A percentile compares a stretch with the other conserved stretches of the same genome.
Evolutionary conservation across 2,797 vertebrate species (phyloP).

Genomic region (Pristis pectinata): DNA sequence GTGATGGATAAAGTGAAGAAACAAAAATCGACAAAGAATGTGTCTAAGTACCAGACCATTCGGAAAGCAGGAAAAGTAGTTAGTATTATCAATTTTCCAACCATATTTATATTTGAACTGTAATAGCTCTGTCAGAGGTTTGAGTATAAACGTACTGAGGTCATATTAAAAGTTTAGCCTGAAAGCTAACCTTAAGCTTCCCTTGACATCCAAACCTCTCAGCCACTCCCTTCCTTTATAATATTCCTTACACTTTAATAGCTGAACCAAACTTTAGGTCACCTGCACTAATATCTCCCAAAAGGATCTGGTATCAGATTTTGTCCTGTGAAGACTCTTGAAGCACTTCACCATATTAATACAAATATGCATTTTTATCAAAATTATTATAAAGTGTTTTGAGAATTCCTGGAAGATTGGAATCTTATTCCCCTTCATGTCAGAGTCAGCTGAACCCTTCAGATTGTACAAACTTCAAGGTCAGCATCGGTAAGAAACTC

Average conservation of each 20-base stretch:
- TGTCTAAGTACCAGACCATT: conserved; percentile 90
- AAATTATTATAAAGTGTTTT: background rate
- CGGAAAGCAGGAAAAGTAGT: conserved; percentile 82
- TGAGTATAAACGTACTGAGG: background rate
- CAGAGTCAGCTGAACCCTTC: background rate
- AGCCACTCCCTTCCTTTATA: background rate
- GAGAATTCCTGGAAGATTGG: background rate
- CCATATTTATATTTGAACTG: background rate
- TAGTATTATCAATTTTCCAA: conserved; percentile 36
- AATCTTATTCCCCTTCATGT: background rate
- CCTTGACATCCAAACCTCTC: too few species aligned
- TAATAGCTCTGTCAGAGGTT: too few species aligned
- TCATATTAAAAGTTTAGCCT: background rate
- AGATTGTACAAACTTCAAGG: background rate
- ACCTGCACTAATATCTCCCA: background rate
- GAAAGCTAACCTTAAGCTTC: background rate
- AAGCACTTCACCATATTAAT: background rate
- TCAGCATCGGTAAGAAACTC: background rate
- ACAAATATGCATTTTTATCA: background rate
- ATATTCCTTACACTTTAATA: background rate
- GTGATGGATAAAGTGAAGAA: conserved; percentile 94
- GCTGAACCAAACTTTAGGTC: background rate
- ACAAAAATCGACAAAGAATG: conserved; percentile 84
- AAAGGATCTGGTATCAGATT: background rate
- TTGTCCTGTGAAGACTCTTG: background rate